A percentile compares a stretch with the other conserved stretches of the same genome.
Evolutionary conservation across 2,113 vertebrate species (phyloP).

Genomic region (Motacilla alba): DNA sequence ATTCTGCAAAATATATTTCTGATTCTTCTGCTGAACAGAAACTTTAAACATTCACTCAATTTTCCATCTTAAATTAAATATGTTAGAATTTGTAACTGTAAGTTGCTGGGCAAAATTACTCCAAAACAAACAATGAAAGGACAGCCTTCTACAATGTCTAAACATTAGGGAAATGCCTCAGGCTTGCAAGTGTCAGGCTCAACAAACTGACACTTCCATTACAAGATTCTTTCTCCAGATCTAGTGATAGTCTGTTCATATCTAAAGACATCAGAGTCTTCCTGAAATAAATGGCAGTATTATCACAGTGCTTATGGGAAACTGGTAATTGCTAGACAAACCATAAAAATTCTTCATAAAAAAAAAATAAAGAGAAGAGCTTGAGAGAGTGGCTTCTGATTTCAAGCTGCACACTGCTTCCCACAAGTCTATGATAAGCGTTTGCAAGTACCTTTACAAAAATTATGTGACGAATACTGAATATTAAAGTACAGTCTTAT

Average conservation of each 20-base stretch:
- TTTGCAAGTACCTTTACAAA: not conserved
- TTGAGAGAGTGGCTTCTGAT: not conserved
- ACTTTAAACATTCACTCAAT: not conserved
- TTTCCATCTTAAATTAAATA: not conserved
- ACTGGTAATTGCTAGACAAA: not conserved
- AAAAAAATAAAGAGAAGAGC: not conserved
- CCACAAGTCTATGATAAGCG: not conserved
- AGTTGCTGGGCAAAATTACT: not conserved
- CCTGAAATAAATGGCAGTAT: not conserved
- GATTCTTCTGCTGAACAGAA: not conserved
- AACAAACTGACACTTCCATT: not conserved
- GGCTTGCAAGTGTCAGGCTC: not conserved
- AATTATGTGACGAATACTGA: not conserved
- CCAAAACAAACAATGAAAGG: not conserved
- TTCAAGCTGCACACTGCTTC: not conserved
- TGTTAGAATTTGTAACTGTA: not conserved
- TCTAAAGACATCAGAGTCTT: rapidly evolving
- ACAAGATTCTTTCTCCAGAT: not conserved
- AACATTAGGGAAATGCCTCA: not conserved
- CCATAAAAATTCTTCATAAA: not conserved
- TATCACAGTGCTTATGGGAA: not conserved
- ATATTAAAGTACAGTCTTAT: not conserved
- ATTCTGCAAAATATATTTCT: not conserved
- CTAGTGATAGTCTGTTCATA: not conserved
- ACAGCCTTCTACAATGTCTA: not conserved